Evolutionary conservation across 2,888 invertebrate genomes (phyloP).

Genomic region (Eremobia ochroleuca): DNA sequence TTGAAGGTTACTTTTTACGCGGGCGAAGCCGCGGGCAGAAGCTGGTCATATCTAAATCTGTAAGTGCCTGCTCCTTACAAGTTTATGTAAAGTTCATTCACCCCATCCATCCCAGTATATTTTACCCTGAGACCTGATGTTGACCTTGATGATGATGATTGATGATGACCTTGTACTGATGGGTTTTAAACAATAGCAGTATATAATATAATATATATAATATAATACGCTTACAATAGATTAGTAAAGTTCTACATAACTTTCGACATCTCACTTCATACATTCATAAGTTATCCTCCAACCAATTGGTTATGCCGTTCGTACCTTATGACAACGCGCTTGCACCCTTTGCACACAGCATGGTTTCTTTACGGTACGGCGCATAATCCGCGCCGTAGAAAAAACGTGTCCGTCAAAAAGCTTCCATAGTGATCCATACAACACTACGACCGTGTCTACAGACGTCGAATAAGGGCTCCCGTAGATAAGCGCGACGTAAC

Average conservation of each 20-base stretch:
- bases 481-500: too few relatives aligned
- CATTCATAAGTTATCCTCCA: conserved; percentile 16
- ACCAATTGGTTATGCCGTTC: conserved; percentile 1
- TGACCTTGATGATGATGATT: too few relatives aligned
- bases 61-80: not conserved
- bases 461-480: too few relatives aligned
- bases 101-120: not conserved
- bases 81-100: conserved; percentile 36
- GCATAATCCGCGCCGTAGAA: not conserved
- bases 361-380: not conserved
- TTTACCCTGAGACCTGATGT: conserved; percentile 22
- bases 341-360: not conserved
- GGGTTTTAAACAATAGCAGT: conserved; percentile 33
- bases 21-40: too few relatives aligned
- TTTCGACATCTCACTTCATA: conserved; percentile 37
- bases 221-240: not conserved
- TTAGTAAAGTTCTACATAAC: conserved; percentile 30
- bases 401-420: not conserved
- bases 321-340: not conserved
- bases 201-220: too few relatives aligned
- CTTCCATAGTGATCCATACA: not conserved
- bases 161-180: too few relatives aligned
- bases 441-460: not conserved
- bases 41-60: too few relatives aligned
- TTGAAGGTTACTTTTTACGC: too few relatives aligned